Evolutionary conservation across 1,140 invertebrate species (phyloP).

Genomic region (Babylonia areolata): DNA sequence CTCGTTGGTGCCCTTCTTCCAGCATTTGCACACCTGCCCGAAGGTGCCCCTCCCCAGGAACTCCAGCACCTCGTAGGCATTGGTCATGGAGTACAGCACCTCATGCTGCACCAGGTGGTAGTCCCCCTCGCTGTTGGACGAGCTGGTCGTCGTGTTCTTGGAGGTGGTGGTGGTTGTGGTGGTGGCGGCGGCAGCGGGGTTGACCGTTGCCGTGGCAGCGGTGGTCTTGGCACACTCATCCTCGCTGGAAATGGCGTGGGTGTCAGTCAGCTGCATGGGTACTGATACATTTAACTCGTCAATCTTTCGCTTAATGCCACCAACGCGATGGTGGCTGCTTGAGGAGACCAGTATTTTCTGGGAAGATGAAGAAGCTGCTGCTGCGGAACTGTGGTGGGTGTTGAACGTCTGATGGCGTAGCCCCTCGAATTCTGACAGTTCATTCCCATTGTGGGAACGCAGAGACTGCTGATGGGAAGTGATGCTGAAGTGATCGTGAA

Average conservation of each 20-base stretch:
- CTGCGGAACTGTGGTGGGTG: slow-evolving; percentile 29
- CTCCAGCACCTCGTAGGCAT: slow-evolving; percentile 97
- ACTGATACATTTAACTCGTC: slow-evolving; percentile 62
- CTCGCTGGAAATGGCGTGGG: slow-evolving; percentile 71
- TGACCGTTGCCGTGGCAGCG: slow-evolving; percentile 87
- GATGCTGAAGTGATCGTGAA: slow-evolving; percentile 29
- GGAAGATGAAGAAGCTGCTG: slow-evolving; percentile 13
- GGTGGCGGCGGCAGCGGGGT: slow-evolving; percentile 86
- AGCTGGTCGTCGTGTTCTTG: slow-evolving; percentile 62
- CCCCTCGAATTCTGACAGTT: slow-evolving; percentile 52
- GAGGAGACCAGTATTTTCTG: slow-evolving; percentile 79
- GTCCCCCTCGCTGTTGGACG: slow-evolving; percentile 88
- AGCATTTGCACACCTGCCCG: slow-evolving; percentile 99
- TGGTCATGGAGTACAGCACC: slow-evolving; percentile 93
- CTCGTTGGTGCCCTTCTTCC: slow-evolving; percentile 99
- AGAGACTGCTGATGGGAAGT: slow-evolving; percentile 51
- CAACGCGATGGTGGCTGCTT: slow-evolving; percentile 57
- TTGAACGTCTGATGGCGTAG: slow-evolving; percentile 37
- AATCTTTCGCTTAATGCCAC: slow-evolving; percentile 71
- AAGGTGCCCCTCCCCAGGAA: slow-evolving; percentile 99
- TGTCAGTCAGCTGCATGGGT: slow-evolving; percentile 71
- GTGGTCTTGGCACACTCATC: slow-evolving; percentile 67
- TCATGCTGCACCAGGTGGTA: slow-evolving; percentile 99
- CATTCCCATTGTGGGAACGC: slow-evolving; percentile 63
- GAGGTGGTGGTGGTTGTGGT: slow-evolving; percentile 83